Conservation (phyloP, 2,797 vertebrate genomes). For the Gephyroberyx darwinii region DNA sequence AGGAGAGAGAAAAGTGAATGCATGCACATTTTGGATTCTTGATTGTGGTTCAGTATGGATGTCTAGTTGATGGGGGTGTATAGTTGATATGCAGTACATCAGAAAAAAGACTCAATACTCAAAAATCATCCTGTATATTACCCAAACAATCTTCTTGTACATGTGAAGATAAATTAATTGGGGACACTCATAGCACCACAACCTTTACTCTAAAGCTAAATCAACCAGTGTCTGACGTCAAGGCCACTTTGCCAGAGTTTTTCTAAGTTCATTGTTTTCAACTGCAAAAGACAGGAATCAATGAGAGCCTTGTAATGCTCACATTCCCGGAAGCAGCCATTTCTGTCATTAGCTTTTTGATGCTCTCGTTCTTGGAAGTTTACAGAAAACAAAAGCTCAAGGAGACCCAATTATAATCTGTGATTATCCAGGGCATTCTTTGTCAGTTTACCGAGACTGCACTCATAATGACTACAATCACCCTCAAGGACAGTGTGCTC, state of each 20-base stretch:
- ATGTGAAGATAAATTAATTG: not conserved
- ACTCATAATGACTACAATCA: constrained; percentile 36
- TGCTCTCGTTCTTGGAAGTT: not conserved
- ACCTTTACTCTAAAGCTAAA: constrained; percentile 1
- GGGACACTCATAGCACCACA: not conserved
- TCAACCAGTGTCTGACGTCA: constrained; percentile 1
- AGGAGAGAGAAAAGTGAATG: not conserved
- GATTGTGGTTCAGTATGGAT: not conserved
- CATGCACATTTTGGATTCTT: not conserved
- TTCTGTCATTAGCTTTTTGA: not conserved
- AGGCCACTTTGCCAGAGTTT: not conserved
- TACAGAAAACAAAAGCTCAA: not conserved
- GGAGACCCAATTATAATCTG: constrained; percentile 26
- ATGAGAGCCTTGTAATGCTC: constrained; percentile 4
- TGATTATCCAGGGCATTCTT: constrained; percentile 25
- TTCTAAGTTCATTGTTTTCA: constrained; percentile 1
- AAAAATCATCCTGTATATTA: not conserved
- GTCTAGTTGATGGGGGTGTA: not conserved
- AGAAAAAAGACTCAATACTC: not conserved
- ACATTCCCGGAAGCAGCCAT: not conserved
- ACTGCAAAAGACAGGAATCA: not conserved
- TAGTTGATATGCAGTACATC: no score
- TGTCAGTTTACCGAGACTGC: constrained; percentile 18
- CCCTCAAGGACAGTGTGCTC: constrained; percentile 20
- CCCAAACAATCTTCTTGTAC: not conserved